A percentile compares a stretch with the other conserved stretches of the same genome.
Conservation (phyloP, 2,113 vertebrate genomes). For the Xiphorhynchus elegans region DNA sequence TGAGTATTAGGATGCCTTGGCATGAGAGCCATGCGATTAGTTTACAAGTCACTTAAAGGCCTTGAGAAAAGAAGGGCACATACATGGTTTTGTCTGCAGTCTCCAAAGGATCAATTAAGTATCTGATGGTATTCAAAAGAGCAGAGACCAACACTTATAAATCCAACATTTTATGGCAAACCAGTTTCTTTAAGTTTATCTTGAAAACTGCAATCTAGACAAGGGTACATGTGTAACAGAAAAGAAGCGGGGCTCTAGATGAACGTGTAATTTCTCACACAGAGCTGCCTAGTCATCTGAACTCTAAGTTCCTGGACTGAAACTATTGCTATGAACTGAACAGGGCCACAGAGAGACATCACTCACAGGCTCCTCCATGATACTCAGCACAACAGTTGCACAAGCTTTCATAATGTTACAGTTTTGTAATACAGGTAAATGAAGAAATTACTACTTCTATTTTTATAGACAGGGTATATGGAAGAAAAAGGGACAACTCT, state of each 20-base stretch:
- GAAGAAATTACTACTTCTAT: not conserved
- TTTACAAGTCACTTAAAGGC: not conserved
- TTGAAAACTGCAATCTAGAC: not conserved
- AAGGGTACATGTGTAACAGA: accelerated
- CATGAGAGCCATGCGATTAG: not conserved
- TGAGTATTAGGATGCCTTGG: not conserved
- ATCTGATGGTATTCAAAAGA: not conserved
- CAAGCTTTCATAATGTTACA: not conserved
- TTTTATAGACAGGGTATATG: not conserved
- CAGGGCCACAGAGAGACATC: not conserved
- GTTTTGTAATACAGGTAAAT: not conserved
- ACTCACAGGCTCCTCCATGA: not conserved
- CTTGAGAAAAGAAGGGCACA: not conserved
- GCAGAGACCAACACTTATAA: not conserved
- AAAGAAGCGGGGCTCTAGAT: not conserved
- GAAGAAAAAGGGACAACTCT: not conserved
- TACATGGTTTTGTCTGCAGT: not conserved
- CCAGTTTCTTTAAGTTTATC: not conserved
- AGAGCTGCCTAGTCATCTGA: not conserved
- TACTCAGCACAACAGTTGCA: accelerated
- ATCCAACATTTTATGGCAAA: not conserved
- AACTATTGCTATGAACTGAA: not conserved
- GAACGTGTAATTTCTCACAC: not conserved
- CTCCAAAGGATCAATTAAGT: not conserved
- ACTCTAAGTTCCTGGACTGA: not conserved